Evolutionary conservation across 2,797 vertebrate species (phyloP), one percentile per base, ranked within the genome.

Genomic region (Tragopan temminckii): DNA sequence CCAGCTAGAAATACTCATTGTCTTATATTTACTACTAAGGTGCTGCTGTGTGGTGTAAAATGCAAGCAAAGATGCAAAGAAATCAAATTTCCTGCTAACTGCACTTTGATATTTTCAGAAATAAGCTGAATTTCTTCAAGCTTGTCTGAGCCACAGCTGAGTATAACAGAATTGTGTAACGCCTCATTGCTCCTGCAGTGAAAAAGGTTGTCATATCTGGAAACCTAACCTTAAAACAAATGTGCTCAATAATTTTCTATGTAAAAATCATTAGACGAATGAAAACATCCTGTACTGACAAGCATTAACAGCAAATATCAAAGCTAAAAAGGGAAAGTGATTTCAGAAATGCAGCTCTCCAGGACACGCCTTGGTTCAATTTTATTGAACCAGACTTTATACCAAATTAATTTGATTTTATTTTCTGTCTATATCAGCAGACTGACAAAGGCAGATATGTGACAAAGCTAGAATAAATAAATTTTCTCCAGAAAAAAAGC

Each of bases 221-320:
- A 94, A 91, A 86, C 7, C 1, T 72, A 90, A 75, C 13, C 24
- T 86, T 88, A 88, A 79, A 85, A 81, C 1, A 67, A 64, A 75
- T 57, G 46, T 52, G 40, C 27, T 95, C 35, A 95, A 74, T 84
- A 57, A 57, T 93, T 95, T 61, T 78, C 78, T 80, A 33, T 43
- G 53, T 27, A 95, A 95, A 96, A 92, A 74, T 88, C 70, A 15
- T 91, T 90, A 74, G 43, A 92, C 10, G 14, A 86, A 61, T 6
- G 85, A 91, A 93, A 40, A 31, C 67, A 81, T 94, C 88, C 83
- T 86, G 68, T 38, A 35, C 29, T 95, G 46, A 93, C 64, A 94
- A 90, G 27, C 27, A 89, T 88, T 91, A 91, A 23, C 17, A 84
- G 31, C 20, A 94, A 76, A 78, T 84, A 92, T 61, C 55, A 94